A percentile compares a stretch with the other conserved stretches of the same genome.
Conservation (phyloP, 1,140 invertebrate species). For the Zophobas morio region DNA sequence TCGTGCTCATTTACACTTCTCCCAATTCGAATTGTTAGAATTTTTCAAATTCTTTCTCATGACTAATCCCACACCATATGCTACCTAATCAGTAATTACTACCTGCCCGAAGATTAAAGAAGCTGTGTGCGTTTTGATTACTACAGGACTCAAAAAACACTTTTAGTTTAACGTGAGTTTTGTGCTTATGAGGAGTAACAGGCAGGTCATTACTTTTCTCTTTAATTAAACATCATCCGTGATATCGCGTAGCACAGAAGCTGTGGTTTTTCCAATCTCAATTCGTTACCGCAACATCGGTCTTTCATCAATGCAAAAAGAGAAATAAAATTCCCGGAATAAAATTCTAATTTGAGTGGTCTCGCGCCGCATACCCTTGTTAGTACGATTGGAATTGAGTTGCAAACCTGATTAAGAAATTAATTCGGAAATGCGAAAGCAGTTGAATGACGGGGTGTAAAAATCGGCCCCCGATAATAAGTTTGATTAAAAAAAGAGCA, state of each 20-base stretch:
- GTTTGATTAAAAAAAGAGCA: constrained; percentile 5
- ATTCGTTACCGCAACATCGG: not conserved
- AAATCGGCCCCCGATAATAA: constrained; percentile 6
- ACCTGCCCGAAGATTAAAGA: constrained; percentile 7
- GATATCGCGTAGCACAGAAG: constrained; percentile 5
- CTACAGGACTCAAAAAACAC: not conserved
- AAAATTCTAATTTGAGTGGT: constrained; percentile 3
- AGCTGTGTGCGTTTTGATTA: constrained; percentile 5
- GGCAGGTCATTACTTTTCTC: not conserved
- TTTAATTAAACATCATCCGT: constrained; percentile 5
- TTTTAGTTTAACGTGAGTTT: not conserved
- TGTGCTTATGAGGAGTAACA: not conserved
- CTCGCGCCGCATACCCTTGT: not conserved
- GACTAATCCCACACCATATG: not conserved
- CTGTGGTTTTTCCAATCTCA: constrained; percentile 26
- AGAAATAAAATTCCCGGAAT: not conserved
- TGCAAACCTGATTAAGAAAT: constrained; percentile 18
- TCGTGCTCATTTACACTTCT: too few relatives aligned
- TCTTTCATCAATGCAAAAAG: constrained; percentile 9
- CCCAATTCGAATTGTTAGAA: not conserved
- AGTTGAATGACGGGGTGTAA: not conserved
- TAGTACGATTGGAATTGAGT: not conserved
- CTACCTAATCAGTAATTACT: not conserved
- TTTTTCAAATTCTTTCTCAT: constrained; percentile 1
- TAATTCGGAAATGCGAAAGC: not conserved